Evolutionary conservation across 2,113 vertebrate genomes (phyloP).

Genomic region (Boulengeromyrus knoepffleri): DNA sequence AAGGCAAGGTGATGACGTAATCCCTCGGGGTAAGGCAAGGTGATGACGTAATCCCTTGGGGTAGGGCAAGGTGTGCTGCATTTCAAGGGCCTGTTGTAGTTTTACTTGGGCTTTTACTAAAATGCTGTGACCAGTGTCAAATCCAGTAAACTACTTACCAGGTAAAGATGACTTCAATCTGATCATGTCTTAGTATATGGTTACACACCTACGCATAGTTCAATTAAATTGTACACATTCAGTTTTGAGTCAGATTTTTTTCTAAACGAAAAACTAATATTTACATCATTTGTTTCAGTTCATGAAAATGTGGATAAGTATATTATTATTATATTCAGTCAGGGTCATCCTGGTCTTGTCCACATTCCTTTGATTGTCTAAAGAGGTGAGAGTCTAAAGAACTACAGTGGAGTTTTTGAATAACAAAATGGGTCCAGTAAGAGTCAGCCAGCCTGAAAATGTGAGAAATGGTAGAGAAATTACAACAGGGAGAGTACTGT

Average conservation of each 20-base stretch:
- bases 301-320: background rate
- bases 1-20: background rate
- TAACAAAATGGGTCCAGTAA: conserved; percentile 8
- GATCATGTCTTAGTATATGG: background rate
- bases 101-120: background rate
- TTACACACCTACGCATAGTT: background rate
- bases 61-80: background rate
- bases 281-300: background rate
- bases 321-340: background rate
- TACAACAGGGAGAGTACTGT: background rate
- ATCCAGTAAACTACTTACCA: background rate
- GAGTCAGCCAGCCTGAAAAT: conserved; percentile 16
- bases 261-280: background rate
- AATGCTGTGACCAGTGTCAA: background rate
- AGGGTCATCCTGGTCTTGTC: background rate
- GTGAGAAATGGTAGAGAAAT: conserved; percentile 18
- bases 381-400: background rate
- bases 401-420: conserved; percentile 14
- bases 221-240: background rate
- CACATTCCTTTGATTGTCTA: background rate
- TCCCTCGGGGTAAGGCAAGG: background rate
- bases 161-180: background rate
- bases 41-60: background rate
- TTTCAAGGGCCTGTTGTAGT: background rate
- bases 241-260: background rate